Evolutionary conservation across 1,140 invertebrate genomes (phyloP), one percentile per base, ranked within the genome.

Genomic region (Listronotus bonariensis): DNA sequence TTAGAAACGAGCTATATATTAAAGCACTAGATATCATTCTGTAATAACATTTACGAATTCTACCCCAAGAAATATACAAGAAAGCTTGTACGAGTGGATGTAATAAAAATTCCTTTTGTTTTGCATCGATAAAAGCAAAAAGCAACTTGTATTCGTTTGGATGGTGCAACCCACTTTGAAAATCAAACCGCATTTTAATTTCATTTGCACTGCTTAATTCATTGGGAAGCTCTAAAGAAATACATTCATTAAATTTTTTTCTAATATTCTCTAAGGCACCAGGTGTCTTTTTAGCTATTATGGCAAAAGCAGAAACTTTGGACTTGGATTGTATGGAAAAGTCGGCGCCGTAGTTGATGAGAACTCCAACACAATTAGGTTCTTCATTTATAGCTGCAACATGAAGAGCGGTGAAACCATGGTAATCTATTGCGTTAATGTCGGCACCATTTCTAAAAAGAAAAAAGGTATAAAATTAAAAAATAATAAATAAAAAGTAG

Each of bases 391-490:
- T 76, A 5, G 92, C 91, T 6, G 92, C 92, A 38, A 95, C 84
- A 74, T 96, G 93, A 11, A 96, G 80, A 0, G 93, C 90, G 0
- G 92, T 92, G 74, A 93, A 95, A 0, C 93, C 93, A 71, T 93
- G 93, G 61, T 90, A 88, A 72, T 96, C 93, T 69, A 90, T 87
- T 43, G 87, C 85, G 75, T 95, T 94, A 0, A 94, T 88, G 71
- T 93, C 87, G 5, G 91, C 90, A 6, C 89, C 89, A 82, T 88
- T 43, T 38, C 60, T 63, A 42, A 43, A 62, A 62, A 14, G 7
- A 43, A 43, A 43, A 14, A 14, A n/a, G n/a, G n/a, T n/a, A n/a
- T n/a, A n/a, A n/a, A n/a, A n/a, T n/a, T n/a, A n/a, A n/a, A n/a
- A n/a, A n/a, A n/a, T n/a, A n/a, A n/a, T n/a, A n/a, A n/a, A n/a